phyloP scores from a whole-genome alignment of 2,888 invertebrate species.

The Coleophora flavipennella region DNA sequence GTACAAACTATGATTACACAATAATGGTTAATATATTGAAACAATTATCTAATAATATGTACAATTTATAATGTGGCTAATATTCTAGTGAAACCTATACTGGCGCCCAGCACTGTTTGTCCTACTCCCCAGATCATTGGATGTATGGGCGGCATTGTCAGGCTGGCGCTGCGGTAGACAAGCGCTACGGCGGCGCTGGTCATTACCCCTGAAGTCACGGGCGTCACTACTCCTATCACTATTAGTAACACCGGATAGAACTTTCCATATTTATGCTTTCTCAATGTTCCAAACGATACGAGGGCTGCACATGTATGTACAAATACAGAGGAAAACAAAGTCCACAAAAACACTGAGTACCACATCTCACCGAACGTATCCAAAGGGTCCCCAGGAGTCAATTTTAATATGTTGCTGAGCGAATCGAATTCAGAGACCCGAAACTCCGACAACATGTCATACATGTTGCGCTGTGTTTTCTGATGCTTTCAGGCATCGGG shows the following conservation, averaged over 20 bases:
- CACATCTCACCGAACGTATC: slow-evolving; percentile 92
- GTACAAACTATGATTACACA: slow-evolving; percentile 13
- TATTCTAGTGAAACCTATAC: slow-evolving; percentile 93
- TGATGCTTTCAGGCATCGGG: slow-evolving; percentile 60
- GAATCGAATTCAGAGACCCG: slow-evolving; percentile 76
- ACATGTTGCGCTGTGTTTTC: slow-evolving; percentile 58
- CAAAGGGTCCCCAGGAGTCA: slow-evolving; percentile 76
- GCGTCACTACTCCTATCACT: slow-evolving; percentile 91
- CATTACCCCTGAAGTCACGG: slow-evolving; percentile 89
- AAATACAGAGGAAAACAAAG: slow-evolving; percentile 92
- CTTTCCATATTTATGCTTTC: slow-evolving; percentile 95
- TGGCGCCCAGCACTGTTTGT: slow-evolving; percentile 90
- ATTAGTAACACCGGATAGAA: slow-evolving; percentile 92
- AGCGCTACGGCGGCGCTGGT: slow-evolving; percentile 95
- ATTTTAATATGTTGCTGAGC: slow-evolving; percentile 78
- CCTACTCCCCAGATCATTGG: slow-evolving; percentile 96
- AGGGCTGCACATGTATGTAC: slow-evolving; percentile 93
- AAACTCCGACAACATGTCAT: slow-evolving; percentile 73
- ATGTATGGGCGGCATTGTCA: slow-evolving; percentile 92
- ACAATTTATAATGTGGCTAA: slow-evolving; percentile 86
- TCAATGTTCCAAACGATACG: slow-evolving; percentile 91
- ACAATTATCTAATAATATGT: slow-evolving; percentile 13
- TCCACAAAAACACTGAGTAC: slow-evolving; percentile 98
- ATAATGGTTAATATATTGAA: slow-evolving; percentile 11
- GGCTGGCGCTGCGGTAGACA: slow-evolving; percentile 91